A percentile compares a stretch with the other conserved stretches of the same genome.
Evolutionary conservation across 2,888 invertebrate genomes (phyloP).

Genomic region (Nephrotoma flavescens): DNA sequence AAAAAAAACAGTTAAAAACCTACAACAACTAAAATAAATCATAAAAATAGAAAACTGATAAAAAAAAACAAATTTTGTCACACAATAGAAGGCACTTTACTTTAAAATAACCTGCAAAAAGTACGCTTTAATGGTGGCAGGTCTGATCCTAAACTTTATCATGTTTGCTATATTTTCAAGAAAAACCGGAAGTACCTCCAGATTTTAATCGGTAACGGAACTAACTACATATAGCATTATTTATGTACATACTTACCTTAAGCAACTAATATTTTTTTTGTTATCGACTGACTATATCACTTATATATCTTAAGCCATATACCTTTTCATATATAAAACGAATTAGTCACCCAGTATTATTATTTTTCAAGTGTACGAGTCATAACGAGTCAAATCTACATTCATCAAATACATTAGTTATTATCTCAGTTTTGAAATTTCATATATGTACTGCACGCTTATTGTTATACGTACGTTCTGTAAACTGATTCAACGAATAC

Average conservation of each 20-base stretch:
- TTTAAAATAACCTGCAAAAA: background rate
- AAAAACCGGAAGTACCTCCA: background rate
- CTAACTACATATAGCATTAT: background rate
- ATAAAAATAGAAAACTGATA: background rate
- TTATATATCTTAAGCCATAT: background rate
- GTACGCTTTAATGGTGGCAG: background rate
- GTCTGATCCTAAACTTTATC: background rate
- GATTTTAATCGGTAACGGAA: background rate
- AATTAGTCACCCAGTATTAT: background rate
- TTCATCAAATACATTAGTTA: background rate
- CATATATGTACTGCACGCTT: background rate
- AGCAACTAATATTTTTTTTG: background rate
- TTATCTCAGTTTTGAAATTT: background rate
- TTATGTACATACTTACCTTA: background rate
- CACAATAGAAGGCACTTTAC: background rate
- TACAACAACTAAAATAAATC: background rate
- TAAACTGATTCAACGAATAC: background rate
- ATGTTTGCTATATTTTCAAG: background rate
- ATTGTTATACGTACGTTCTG: background rate
- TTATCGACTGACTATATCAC: background rate
- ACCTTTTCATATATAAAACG: background rate
- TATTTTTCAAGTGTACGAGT: background rate
- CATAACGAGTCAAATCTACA: background rate
- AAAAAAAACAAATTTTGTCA: background rate
- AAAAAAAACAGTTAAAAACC: background rate